Conservation (phyloP, 1,140 invertebrate genomes). For the Calephelis virginiensis region DNA sequence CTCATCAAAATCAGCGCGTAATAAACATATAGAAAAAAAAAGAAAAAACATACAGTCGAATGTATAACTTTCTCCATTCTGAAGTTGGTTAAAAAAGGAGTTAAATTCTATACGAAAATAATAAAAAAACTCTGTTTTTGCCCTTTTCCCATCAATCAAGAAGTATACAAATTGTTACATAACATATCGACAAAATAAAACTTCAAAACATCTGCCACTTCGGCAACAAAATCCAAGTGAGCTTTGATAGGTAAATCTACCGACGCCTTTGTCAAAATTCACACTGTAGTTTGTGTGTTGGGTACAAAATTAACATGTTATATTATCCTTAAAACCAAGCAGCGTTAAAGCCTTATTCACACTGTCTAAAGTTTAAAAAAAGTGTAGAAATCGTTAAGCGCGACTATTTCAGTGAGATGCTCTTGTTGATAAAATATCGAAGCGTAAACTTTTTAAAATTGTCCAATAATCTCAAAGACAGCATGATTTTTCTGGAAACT, state of each 20-base stretch:
- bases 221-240: neutral
- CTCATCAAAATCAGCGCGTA: no score
- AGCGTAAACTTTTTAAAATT: slow-evolving; percentile 38
- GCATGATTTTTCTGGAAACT: neutral
- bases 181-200: neutral
- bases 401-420: slow-evolving; percentile 35
- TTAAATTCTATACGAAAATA: no score
- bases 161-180: no score
- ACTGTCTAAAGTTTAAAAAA: slow-evolving; percentile 39
- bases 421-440: slow-evolving; percentile 42
- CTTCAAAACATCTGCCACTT: slow-evolving; percentile 1
- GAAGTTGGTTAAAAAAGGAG: no score
- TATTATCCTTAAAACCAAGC: slow-evolving; percentile 35
- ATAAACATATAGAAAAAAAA: no score
- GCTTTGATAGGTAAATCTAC: neutral
- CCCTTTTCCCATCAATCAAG: no score
- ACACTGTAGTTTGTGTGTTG: slow-evolving; percentile 29
- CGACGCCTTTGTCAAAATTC: slow-evolving; percentile 33
- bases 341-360: slow-evolving; percentile 45
- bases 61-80: no score
- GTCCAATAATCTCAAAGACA: no score
- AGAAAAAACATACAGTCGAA: no score
- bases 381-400: slow-evolving; percentile 35
- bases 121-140: no score
- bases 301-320: slow-evolving; percentile 39